Conservation (phyloP, 2,888 invertebrate species). For the Myopa testacea region DNA sequence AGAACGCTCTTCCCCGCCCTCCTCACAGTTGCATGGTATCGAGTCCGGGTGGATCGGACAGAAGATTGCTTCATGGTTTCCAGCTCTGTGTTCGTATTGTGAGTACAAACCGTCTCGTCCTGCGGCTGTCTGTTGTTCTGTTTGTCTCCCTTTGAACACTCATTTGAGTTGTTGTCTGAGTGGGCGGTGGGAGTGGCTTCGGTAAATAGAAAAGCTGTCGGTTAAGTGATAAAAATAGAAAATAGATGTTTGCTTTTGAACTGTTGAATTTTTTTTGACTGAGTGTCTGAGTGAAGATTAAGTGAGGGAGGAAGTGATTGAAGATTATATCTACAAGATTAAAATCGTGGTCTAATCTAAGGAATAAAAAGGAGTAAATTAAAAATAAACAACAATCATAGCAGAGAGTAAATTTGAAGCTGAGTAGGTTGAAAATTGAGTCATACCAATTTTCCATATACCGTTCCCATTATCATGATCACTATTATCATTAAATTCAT, state of each 20-base stretch:
- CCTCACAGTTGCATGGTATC: background rate
- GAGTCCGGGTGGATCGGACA: no score
- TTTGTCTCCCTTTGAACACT: conserved; percentile 6
- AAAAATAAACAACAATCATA: conserved; percentile 18
- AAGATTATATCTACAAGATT: background rate
- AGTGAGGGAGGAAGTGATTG: background rate
- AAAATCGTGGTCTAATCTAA: conserved; percentile 1
- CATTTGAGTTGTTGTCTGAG: background rate
- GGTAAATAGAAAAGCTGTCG: background rate
- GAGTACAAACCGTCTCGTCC: background rate
- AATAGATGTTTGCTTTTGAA: background rate
- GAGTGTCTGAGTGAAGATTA: background rate
- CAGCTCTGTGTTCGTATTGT: background rate
- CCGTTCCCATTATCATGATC: background rate
- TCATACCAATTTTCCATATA: background rate
- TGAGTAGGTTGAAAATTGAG: no score
- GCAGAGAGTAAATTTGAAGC: no score
- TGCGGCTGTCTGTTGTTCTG: conserved; percentile 14
- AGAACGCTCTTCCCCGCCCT: background rate
- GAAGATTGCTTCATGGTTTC: no score
- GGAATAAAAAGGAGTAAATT: conserved; percentile 25
- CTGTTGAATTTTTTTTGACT: conserved; percentile 31
- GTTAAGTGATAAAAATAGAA: conserved; percentile 1
- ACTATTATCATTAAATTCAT: no score
- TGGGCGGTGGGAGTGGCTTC: conserved; percentile 1